These are phyloP conservation scores for Oscheius sp. DNA, from an alignment of 2,888 invertebrate species.

Conservation along the genomic window DNA sequence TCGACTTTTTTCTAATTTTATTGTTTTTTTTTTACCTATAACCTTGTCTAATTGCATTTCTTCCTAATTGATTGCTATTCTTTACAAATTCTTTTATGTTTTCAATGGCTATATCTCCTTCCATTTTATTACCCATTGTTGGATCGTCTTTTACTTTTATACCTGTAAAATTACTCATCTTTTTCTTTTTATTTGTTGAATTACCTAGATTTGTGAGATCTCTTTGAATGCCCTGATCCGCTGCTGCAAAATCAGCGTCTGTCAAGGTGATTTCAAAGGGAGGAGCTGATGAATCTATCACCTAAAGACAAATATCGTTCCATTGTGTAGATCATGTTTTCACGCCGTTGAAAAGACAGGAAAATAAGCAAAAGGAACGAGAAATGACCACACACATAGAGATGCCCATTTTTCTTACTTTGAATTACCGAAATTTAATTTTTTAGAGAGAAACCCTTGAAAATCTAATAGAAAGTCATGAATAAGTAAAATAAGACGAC, in stretches of 20 bases:
- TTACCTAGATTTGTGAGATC: constrained; percentile 34
- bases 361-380: background rate
- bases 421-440: background rate
- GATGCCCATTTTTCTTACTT: too few species aligned
- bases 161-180: constrained; percentile 40
- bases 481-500: too few species aligned
- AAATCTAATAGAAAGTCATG: too few species aligned
- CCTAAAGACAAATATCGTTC: constrained; percentile 30
- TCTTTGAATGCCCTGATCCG: constrained; percentile 29
- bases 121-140: constrained; percentile 66
- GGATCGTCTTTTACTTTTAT: constrained; percentile 69
- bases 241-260: constrained; percentile 48
- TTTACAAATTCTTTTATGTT: constrained; percentile 58
- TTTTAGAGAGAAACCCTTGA: too few species aligned
- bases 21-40: constrained; percentile 56
- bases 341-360: background rate
- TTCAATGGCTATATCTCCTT: constrained; percentile 66
- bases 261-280: constrained; percentile 50
- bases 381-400: background rate
- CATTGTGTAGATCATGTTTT: background rate
- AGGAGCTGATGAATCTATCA: constrained; percentile 39
- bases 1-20: too few species aligned
- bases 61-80: constrained; percentile 60
- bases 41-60: constrained; percentile 69
- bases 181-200: background rate